A percentile compares a stretch with the other conserved stretches of the same genome.
Evolutionary conservation across 2,888 invertebrate species (phyloP).

Genomic region (Andrena marginata): DNA sequence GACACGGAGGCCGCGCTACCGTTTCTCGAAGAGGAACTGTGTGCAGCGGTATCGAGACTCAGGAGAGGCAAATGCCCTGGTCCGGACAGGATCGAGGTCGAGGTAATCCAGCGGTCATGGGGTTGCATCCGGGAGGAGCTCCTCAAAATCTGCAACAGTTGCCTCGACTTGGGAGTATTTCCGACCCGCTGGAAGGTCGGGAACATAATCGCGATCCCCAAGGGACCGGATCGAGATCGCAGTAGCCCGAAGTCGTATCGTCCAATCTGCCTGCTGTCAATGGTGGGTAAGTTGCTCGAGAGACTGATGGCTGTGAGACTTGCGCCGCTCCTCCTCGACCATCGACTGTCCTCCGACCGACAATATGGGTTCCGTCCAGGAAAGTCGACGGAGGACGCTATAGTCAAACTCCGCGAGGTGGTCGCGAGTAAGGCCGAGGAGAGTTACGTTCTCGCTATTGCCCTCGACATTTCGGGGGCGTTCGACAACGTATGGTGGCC

Average conservation of each 20-base stretch:
- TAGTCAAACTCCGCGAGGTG: too few species aligned
- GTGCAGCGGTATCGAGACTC: not conserved
- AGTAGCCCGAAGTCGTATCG: too few species aligned
- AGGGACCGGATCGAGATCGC: too few species aligned
- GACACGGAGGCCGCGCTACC: not conserved
- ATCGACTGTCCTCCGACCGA: not conserved
- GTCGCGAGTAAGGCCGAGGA: too few species aligned
- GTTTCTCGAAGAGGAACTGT: not conserved
- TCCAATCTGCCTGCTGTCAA: not conserved
- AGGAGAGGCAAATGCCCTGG: not conserved
- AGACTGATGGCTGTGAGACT: not conserved
- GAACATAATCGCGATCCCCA: too few species aligned
- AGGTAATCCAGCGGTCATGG: not conserved
- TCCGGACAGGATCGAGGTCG: not conserved
- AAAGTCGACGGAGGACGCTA: too few species aligned
- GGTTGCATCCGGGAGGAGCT: not conserved
- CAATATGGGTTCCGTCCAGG: too few species aligned
- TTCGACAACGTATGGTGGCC: not conserved
- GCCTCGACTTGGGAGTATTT: not conserved
- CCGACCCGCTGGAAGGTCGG: not conserved
- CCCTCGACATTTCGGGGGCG: too few species aligned
- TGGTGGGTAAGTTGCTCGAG: not conserved
- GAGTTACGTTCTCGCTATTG: too few species aligned
- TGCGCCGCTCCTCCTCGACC: constrained; percentile 4
- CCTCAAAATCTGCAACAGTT: not conserved